phyloP scores from a whole-genome alignment of 2,797 vertebrate species.

The Darevskia mixta region DNA sequence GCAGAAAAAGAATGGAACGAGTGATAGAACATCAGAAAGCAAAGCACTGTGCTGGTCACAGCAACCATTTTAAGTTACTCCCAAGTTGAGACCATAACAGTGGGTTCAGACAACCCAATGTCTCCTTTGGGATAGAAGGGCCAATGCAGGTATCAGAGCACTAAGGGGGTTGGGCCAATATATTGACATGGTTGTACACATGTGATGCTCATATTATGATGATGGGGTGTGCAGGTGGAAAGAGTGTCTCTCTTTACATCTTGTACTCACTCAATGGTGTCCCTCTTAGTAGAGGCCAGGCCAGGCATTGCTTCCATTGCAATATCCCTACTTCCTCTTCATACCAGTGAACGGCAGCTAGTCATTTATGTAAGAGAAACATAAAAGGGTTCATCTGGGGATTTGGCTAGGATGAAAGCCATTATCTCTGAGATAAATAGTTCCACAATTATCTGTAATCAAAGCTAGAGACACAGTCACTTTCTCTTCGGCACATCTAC shows the following conservation, averaged over 20 bases:
- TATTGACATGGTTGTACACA: background rate
- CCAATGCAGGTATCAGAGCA: too few species aligned
- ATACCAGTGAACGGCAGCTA: background rate
- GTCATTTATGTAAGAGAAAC: background rate
- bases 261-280: background rate
- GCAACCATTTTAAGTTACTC: too few species aligned
- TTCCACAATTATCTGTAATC: background rate
- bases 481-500: background rate
- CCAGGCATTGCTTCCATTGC: background rate
- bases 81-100: too few species aligned
- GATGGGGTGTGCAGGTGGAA: background rate
- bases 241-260: background rate
- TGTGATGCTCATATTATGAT: background rate
- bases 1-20: background rate
- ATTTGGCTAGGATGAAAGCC: background rate
- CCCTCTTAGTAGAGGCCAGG: background rate
- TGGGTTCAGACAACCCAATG: too few species aligned
- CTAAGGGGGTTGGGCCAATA: too few species aligned
- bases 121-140: too few species aligned
- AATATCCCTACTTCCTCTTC: background rate
- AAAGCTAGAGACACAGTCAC: background rate
- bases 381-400: too few species aligned
- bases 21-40: background rate
- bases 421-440: background rate
- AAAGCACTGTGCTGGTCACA: too few species aligned